phyloP scores from a whole-genome alignment of 2,797 vertebrate genomes.

The Basileuterus tristriatus region DNA sequence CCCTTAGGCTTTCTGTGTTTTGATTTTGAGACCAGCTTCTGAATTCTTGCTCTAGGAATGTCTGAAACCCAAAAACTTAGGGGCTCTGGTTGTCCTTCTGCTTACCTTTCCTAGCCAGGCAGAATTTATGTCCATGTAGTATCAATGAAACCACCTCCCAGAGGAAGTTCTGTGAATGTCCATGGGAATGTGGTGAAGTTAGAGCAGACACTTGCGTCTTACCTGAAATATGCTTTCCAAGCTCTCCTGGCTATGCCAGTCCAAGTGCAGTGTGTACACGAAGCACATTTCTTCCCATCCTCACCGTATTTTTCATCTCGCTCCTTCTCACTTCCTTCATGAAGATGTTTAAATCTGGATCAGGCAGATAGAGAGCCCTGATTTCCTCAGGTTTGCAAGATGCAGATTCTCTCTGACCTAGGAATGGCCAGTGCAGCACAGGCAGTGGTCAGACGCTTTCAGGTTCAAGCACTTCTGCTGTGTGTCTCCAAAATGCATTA shows the following conservation, averaged over 20 bases:
- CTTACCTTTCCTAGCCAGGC: background rate
- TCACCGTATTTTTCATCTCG: background rate
- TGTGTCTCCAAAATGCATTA: background rate
- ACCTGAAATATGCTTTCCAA: background rate
- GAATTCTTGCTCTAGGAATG: background rate
- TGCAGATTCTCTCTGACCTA: background rate
- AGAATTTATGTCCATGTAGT: background rate
- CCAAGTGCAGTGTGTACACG: background rate
- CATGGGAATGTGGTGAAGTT: background rate
- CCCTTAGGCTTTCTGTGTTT: background rate
- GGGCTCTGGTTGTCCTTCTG: background rate
- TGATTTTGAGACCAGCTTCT: background rate
- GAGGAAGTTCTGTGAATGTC: background rate
- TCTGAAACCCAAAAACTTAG: background rate
- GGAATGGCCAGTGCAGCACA: rapidly evolving
- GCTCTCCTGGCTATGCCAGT: background rate
- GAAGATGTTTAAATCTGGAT: background rate
- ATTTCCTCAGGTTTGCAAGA: background rate
- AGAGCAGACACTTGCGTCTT: background rate
- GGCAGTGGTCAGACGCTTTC: background rate
- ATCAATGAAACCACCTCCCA: background rate
- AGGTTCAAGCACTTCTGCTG: background rate
- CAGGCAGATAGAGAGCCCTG: background rate
- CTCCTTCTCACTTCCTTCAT: background rate
- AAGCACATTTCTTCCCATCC: background rate